These are phyloP conservation scores for Mohoua ochrocephala DNA, from an alignment of 2,113 vertebrate species.

Conservation along the genomic window DNA sequence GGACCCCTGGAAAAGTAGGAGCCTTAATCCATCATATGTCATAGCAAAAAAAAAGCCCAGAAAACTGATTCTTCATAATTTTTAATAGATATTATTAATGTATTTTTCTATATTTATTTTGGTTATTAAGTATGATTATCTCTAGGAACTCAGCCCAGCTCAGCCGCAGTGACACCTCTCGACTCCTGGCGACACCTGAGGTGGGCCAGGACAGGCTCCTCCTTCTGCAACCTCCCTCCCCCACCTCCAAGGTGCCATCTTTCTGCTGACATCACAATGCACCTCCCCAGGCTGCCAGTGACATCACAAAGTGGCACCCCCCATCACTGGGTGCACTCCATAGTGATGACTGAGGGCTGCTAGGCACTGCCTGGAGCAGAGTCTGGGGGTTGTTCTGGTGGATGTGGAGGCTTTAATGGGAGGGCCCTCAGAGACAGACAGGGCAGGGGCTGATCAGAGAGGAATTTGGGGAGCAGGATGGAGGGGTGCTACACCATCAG, in stretches of 20 bases:
- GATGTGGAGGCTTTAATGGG: not conserved
- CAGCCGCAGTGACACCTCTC: not conserved
- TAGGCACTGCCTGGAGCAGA: not conserved
- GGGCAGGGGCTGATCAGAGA: not conserved
- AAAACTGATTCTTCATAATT: not conserved
- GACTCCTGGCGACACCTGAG: accelerated
- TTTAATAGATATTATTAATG: too few relatives aligned
- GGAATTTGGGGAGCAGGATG: not conserved
- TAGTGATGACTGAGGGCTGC: not conserved
- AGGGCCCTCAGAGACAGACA: not conserved
- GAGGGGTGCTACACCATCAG: not conserved
- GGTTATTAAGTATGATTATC: not conserved
- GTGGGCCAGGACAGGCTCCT: not conserved
- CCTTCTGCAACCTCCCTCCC: not conserved
- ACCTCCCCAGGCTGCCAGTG: not conserved
- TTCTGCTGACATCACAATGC: not conserved
- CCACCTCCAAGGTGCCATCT: not conserved
- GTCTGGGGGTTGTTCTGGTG: not conserved
- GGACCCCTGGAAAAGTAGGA: too few relatives aligned
- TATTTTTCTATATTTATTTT: not conserved
- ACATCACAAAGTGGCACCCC: not conserved
- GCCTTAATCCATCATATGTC: not conserved
- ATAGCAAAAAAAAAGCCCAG: not conserved
- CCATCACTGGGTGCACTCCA: not conserved
- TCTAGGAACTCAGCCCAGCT: not conserved